Evolutionary conservation across 1,140 invertebrate species (phyloP), one percentile per base, ranked within the genome.

Genomic region (Hylaeus anthracinus): DNA sequence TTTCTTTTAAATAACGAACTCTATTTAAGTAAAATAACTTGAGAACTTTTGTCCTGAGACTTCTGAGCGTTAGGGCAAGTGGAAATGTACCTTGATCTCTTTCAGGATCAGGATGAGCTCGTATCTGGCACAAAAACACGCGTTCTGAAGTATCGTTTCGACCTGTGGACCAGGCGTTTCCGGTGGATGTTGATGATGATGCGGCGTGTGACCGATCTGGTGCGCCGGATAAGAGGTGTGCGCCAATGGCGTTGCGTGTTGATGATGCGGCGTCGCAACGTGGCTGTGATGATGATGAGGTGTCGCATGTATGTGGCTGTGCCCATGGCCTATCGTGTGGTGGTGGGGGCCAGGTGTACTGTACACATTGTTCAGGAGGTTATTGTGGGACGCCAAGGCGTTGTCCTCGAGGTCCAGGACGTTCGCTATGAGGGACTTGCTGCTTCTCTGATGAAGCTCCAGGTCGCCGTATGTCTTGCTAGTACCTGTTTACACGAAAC

Each of bases 51-150:
- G 6, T 45, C 45, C 48, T 1, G 48, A 51, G 3, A 51, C 48
- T 6, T 8, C 1, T 8, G 48, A 51, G 9, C 26, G 26, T 26
- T 45, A 45, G 5, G 48, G 26, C 6, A 63, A 9, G 12, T 56
- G 6, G 51, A 66, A 14, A 15, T 26, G 41, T 90, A 96, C 95
- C 94, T 97, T 96, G 88, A 99, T 95, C 95, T 99, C 99, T 93
- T 98, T 97, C 85, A 99, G 95, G 93, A 99, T 99, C 90, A 98
- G 95, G 86, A 97, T 96, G 91, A 99, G 96, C 94, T 99, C 97
- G 90, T 97, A 96, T 93, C 97, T 96, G 87, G 97, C 96, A 91
- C 96, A 95, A 90, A 96, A 94, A 92, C 94, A 96, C 95, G 94
- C 95, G 95, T 93, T 95, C 93, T 95, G 93, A n/a, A 92, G 88